Percentiles rank a stretch among this genome's conserved stretches.
These are phyloP conservation scores for Megastigmus dorsalis DNA, from an alignment of 2,888 invertebrate species.

Conservation along the genomic window DNA sequence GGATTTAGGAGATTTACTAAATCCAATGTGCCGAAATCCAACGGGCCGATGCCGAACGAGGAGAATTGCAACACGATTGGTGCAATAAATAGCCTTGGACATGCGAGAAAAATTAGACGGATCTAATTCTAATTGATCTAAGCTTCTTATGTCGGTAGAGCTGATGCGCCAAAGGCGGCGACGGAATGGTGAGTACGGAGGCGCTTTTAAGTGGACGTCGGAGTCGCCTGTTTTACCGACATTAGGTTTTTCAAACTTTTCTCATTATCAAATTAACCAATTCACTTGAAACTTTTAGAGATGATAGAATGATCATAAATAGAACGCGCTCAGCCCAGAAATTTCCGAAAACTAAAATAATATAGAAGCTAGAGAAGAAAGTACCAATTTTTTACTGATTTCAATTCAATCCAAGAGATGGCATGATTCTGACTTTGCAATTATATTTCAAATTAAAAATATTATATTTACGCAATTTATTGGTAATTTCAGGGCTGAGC, in stretches of 20 bases:
- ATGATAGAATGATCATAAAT: no score
- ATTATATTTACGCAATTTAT: no score
- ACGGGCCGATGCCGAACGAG: slow-evolving; percentile 58
- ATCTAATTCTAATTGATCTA: slow-evolving; percentile 36
- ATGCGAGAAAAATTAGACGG: slow-evolving; percentile 80
- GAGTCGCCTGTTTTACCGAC: slow-evolving; percentile 90
- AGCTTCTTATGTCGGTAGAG: slow-evolving; percentile 92
- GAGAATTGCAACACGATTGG: slow-evolving; percentile 98
- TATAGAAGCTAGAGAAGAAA: no score
- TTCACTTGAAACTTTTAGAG: no score
- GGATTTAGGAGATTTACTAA: not conserved
- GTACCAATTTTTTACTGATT: no score
- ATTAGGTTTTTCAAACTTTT: slow-evolving; percentile 79
- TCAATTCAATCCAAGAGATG: no score
- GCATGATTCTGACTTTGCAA: no score
- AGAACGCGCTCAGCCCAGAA: no score
- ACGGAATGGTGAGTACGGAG: slow-evolving; percentile 83
- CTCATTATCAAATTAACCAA: no score
- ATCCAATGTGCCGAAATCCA: not conserved
- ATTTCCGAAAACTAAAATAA: no score
- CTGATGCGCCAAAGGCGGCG: slow-evolving; percentile 88
- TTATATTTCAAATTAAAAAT: no score
- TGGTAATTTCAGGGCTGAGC: no score
- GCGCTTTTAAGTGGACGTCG: slow-evolving; percentile 90
- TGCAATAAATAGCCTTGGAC: slow-evolving; percentile 93